Base-by-base conservation (phyloP, 2,113 vertebrate species). In the Ciconia maguari region DNA sequence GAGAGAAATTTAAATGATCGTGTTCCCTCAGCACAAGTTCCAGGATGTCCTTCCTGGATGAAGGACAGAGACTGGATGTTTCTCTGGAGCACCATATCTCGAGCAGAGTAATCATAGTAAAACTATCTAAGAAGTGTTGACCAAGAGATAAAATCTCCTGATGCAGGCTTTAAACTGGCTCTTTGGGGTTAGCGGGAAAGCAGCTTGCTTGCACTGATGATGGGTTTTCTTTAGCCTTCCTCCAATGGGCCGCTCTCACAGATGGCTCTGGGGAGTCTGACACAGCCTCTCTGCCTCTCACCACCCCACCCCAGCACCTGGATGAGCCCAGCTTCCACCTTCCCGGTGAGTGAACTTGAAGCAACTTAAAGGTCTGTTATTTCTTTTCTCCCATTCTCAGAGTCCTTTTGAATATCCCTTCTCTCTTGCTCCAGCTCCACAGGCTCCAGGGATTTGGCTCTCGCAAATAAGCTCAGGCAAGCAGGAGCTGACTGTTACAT, bases 401-500 rank as follows among this genome's bases (percentile, higher is more conserved):
- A 88, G 78, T 75, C 68, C 84, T 76, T 91, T 52, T 83, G 71
- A 95, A 87, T 90, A 77, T 93, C 87, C 62, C 83, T 51, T 91
- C 90, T 78, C 79, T 84, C 74, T 70, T 70, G 93, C 84, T 89
- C 94, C 81, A 94, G 70, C 91, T 96, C 87, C 10, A 1, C 51
- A 65, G 87, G 78, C 94, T 94, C 93, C 75, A 90, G 96, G 94
- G 97, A 94, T 95, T 97, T 96, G 96, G 91, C 69, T 88, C 90
- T 92, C 83, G 87, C 94, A 96, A 86, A 96, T 66, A 74, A 86
- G 85, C 96, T 85, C 87, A 93, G 85, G 94, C 91, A 81, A 94
- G 94, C 75, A 42, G 93, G 94, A 97, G 95, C 96, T 97, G 97
- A 97, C 96, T 97, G 95, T 95, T 97, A 95, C 87, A 93, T 97